Evolutionary conservation across 2,888 invertebrate genomes (phyloP).

Genomic region (Sipha maydis): DNA sequence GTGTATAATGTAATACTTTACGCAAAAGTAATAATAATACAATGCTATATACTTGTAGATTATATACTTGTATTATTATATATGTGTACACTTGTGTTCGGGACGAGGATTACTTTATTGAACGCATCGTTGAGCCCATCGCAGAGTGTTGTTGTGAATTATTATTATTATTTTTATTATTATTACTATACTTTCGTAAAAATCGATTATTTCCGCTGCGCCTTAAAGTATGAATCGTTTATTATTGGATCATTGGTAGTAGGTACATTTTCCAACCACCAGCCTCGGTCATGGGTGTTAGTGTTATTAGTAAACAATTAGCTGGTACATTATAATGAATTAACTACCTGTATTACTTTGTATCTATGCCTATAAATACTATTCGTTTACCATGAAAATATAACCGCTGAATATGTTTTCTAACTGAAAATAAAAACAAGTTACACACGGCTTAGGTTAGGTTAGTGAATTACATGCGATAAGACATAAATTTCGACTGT

Average conservation of each 20-base stretch:
- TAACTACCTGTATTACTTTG: neutral
- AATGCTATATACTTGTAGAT: too few species aligned
- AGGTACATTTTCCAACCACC: neutral
- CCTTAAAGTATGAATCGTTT: neutral
- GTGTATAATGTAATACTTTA: neutral
- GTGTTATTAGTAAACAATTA: neutral
- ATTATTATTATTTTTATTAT: neutral
- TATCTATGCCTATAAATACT: too few species aligned
- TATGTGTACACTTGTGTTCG: neutral
- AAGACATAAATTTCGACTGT: too few species aligned
- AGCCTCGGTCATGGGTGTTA: neutral
- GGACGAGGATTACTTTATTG: constrained; percentile 5
- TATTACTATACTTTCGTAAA: neutral
- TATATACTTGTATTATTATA: neutral
- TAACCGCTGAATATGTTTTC: too few species aligned
- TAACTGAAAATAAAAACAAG: too few species aligned
- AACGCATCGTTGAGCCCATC: neutral
- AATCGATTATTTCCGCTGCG: neutral
- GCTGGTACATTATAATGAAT: neutral
- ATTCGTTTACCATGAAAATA: too few species aligned
- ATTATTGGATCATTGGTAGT: neutral
- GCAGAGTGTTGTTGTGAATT: neutral
- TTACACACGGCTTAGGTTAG: too few species aligned
- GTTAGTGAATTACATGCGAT: too few species aligned
- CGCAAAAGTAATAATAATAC: neutral